Evolutionary conservation across 2,888 invertebrate genomes (phyloP).

Genomic region (Pristionchus fissidentatus): DNA sequence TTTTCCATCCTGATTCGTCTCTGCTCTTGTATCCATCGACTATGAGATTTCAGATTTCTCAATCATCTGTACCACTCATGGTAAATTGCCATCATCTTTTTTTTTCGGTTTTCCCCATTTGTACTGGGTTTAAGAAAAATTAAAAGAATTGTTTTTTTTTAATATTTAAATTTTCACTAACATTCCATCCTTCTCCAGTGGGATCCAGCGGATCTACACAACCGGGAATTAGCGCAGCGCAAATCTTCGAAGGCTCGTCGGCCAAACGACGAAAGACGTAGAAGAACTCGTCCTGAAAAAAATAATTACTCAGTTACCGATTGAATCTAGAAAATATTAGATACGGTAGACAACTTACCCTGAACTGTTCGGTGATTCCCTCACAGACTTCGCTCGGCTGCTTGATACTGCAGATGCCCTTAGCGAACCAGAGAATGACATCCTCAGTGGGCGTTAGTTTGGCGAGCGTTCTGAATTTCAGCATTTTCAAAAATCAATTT

Average conservation of each 20-base stretch:
- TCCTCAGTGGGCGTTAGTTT: conserved; percentile 65
- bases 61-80: too few relatives aligned
- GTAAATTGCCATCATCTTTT: too few relatives aligned
- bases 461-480: conserved; percentile 54
- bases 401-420: conserved; percentile 70
- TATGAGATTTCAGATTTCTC: too few relatives aligned
- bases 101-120: too few relatives aligned
- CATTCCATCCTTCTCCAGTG: conserved; percentile 68
- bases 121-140: too few relatives aligned
- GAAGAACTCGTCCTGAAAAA: conserved; percentile 72
- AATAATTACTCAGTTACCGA: too few relatives aligned
- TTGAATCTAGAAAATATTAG: not conserved
- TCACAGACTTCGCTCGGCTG: conserved; percentile 68
- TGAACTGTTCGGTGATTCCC: conserved; percentile 72
- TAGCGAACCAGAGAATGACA: conserved; percentile 66
- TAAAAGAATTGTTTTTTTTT: too few relatives aligned
- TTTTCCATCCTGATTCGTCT: too few relatives aligned
- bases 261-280: conserved; percentile 70
- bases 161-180: too few relatives aligned
- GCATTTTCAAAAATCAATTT: not conserved
- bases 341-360: conserved; percentile 47
- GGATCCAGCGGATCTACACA: conserved; percentile 79
- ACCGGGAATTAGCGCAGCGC: conserved; percentile 68
- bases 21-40: too few relatives aligned
- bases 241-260: conserved; percentile 64